Evolutionary conservation across 1,140 invertebrate genomes (phyloP), one percentile per base, ranked within the genome.

Genomic region (Pinna nobilis): DNA sequence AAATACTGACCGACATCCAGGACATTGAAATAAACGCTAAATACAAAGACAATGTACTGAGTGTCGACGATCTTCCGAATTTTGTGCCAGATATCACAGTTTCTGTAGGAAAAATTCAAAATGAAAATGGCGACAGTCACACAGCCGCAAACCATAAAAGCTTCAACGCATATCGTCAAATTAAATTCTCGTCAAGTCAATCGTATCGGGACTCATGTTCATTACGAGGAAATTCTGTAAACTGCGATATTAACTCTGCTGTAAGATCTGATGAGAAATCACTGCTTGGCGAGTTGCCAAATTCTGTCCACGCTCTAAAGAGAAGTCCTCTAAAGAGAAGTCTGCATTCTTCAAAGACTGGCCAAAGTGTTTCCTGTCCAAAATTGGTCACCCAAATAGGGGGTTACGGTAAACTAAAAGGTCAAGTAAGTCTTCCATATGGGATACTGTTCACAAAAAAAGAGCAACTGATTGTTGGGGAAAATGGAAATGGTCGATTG

Each of bases 351-450:
- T 35, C 28, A 13, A 18, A 23, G 13, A 39, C 37, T 37, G 33
- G 39, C 25, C 35, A 65, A 23, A 61, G 37, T 25, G 25, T 7
- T 18, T 50, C 50, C 0, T 18, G 23, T 1, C 49, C 63, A 5
- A 71, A 73, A 51, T 39, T 74, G 23, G 23, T 74, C 3, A 60
- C 44, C 37, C 57, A 55, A 5, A 57, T 79, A 23, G 74, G 71
- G 15, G 64, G 70, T 37, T 63, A 37, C 28, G 70, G 74, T 3
- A 32, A 30, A 25, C 37, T 25, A 25, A 13, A 33, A 7, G 50
- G 67, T 13, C 53, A 53, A 18, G 28, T 76, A 7, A 53, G 74
- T 67, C 70, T 79, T 57, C 77, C 77, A 20, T 79, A 74, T 68
- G 74, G 70, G 49, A 67, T 76, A 25, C 15, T 41, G 13, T 79